These are phyloP conservation scores for Myodes glareolus DNA, from an alignment of 2,113 vertebrate genomes.

Conservation along the genomic window DNA sequence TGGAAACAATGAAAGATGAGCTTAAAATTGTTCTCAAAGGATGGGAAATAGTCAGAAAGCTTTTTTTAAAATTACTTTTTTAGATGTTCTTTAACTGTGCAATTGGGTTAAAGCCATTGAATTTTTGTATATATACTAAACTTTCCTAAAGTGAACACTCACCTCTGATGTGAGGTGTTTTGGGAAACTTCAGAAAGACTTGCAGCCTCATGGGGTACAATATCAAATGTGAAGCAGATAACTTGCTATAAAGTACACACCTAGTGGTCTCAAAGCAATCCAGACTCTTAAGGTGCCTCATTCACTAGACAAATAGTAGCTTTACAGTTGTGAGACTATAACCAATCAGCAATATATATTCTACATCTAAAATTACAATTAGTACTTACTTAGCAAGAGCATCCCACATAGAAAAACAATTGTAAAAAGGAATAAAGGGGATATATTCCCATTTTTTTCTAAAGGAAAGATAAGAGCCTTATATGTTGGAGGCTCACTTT, in stretches of 20 bases:
- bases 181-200: constrained; percentile 24
- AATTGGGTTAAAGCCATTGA: background rate
- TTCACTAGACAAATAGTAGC: background rate
- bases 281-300: background rate
- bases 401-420: background rate
- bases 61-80: constrained; percentile 36
- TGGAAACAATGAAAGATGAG: background rate
- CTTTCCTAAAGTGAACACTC: background rate
- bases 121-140: background rate
- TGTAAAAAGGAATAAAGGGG: background rate
- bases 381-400: constrained; percentile 28
- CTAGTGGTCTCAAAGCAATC: constrained; percentile 16
- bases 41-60: background rate
- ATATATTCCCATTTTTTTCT: background rate
- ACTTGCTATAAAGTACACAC: constrained; percentile 38
- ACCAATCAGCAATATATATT: constrained; percentile 11
- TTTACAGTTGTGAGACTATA: background rate
- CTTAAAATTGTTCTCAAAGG: constrained; percentile 24
- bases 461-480: background rate
- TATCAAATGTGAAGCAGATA: constrained; percentile 30
- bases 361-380: background rate
- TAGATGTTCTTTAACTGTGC: background rate
- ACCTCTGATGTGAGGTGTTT: background rate
- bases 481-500: background rate
- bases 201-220: background rate